Conservation (phyloP, 2,113 vertebrate genomes). For the Stegostoma tigrinum region DNA sequence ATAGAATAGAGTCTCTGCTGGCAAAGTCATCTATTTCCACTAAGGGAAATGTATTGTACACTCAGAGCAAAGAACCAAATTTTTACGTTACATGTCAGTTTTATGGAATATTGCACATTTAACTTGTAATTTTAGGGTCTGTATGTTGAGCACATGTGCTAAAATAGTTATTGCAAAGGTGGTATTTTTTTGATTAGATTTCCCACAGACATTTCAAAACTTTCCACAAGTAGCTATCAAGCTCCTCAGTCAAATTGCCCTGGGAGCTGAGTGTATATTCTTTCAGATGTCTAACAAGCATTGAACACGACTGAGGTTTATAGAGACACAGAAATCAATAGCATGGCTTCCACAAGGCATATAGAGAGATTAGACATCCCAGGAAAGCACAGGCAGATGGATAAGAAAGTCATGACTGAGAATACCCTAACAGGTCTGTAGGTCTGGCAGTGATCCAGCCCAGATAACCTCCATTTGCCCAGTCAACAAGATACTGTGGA, state of each 20-base stretch:
- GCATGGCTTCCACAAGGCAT: constrained; percentile 60
- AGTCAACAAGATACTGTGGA: constrained; percentile 43
- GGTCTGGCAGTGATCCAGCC: constrained; percentile 44
- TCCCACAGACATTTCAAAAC: constrained; percentile 42
- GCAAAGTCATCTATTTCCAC: background rate
- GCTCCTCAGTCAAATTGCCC: constrained; percentile 53
- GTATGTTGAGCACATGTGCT: constrained; percentile 34
- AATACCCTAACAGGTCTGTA: constrained; percentile 66
- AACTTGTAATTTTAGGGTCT: background rate
- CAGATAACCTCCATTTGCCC: constrained; percentile 53
- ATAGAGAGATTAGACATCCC: constrained; percentile 69
- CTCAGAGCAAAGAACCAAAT: background rate
- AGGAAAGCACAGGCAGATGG: constrained; percentile 55
- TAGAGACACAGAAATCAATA: constrained; percentile 75
- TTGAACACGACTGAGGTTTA: constrained; percentile 65
- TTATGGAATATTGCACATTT: background rate
- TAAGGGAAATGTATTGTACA: background rate
- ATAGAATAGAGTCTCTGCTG: background rate
- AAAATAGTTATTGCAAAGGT: constrained; percentile 29
- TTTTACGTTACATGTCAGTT: background rate
- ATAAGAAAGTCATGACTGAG: constrained; percentile 65
- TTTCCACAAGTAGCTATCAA: constrained; percentile 48
- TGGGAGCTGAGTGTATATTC: constrained; percentile 59
- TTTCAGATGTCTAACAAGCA: constrained; percentile 68
- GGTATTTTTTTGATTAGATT: constrained; percentile 39